Evolutionary conservation across 2,888 invertebrate species (phyloP), one percentile per base, ranked within the genome.

Genomic region (Leucophora obtusa): DNA sequence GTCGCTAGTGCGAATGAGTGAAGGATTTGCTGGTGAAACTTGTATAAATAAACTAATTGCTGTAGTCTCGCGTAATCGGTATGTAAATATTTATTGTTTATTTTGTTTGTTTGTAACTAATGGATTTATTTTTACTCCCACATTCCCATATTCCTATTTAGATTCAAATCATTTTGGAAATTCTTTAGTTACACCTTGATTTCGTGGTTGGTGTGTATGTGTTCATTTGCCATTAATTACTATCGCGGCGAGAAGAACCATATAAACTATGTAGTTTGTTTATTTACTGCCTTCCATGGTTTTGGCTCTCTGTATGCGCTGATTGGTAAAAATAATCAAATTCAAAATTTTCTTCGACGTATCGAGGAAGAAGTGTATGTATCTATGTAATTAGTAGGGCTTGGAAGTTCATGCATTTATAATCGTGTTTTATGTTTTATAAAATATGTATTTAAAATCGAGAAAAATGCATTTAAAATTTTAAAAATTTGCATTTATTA

Each of bases 241-340:
- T 88, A 87, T 73, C 84, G 86, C 5, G 79, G 78, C 8, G 87
- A 88, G 43, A 66, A 70, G 6, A 86, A 87, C 0, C 88, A 88
- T 58, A 83, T 87, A n/a, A 88, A 87, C 60, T 88, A 88, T 63
- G 86, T 85, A 6, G 87, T 87, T 4, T 87, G 87, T 77, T 74
- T 88, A 11, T 86, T 85, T 68, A 84, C 84, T 58, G 85, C 85
- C 5, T 83, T 87, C 7, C 87, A 88, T 43, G 87, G 87, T 1
- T 87, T 88, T 47, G 86, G 87, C 17, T 86, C 87, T 2, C 83
- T 88, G 33, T 87, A 86, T 50, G 84, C 88, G 0, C 71, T 88
- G 7, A 82, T 88, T 15, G 87, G 87, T 0, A 86, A 87, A 53
- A 88, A 88, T 72, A 85, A 84, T 33, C 87, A 88, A 62, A 84